Evolutionary conservation across 2,113 vertebrate species (phyloP).

Genomic region (Tragelaphus buxtoni): DNA sequence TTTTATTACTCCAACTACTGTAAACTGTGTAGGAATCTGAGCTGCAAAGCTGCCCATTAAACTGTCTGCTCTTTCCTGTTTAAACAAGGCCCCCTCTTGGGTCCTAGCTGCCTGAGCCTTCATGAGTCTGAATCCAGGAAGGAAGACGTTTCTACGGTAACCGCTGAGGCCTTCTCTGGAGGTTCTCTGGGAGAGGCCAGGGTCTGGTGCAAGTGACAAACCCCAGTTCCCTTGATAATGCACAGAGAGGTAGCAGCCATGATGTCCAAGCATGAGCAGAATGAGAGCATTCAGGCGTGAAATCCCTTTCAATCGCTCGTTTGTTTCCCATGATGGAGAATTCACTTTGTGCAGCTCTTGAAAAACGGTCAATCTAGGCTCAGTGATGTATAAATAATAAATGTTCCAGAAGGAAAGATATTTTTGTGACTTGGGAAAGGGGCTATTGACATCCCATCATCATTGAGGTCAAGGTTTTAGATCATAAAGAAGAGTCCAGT

Average conservation of each 20-base stretch:
- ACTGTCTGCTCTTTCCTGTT: conserved; percentile 86
- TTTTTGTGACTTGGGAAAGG: conserved; percentile 31
- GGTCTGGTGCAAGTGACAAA: conserved; percentile 83
- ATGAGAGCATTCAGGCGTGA: conserved; percentile 83
- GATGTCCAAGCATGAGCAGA: conserved; percentile 70
- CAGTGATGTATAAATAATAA: conserved; percentile 77
- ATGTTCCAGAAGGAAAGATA: conserved; percentile 59
- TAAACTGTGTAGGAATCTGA: conserved; percentile 79
- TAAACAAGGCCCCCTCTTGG: conserved; percentile 84
- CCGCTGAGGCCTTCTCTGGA: conserved; percentile 72
- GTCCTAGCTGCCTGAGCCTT: conserved; percentile 73
- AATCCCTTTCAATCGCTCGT: conserved; percentile 78
- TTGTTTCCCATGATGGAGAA: conserved; percentile 78
- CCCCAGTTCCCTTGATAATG: conserved; percentile 83
- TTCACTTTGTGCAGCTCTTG: conserved; percentile 76
- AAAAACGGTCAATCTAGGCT: conserved; percentile 75
- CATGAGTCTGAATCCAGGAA: conserved; percentile 82
- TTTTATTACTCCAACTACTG: conserved; percentile 78
- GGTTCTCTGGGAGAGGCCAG: conserved; percentile 76
- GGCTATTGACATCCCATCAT: conserved; percentile 48
- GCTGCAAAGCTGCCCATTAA: conserved; percentile 85
- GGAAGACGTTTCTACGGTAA: conserved; percentile 87
- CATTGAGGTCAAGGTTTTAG: conserved; percentile 57
- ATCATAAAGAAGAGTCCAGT: background rate
- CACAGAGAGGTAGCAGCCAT: conserved; percentile 77